A percentile compares a stretch with the other conserved stretches of the same genome.
These are phyloP conservation scores for Cephus pulcher DNA, from an alignment of 2,888 invertebrate species.

Conservation along the genomic window DNA sequence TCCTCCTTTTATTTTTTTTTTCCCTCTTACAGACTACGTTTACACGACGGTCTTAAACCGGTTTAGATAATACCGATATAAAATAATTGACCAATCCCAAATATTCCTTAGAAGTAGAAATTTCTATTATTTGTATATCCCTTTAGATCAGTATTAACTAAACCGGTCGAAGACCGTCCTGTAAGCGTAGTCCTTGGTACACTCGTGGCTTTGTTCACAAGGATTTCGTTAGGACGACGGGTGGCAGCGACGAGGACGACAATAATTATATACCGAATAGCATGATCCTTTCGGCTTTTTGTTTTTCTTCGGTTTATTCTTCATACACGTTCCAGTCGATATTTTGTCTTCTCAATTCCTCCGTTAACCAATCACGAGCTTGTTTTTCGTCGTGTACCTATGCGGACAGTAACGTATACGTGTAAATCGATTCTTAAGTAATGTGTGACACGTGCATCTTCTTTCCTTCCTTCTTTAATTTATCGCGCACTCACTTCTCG, in stretches of 20 bases:
- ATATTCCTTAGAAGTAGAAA: too few species aligned
- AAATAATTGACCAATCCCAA: too few species aligned
- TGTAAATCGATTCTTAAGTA: neutral
- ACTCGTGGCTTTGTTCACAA: neutral
- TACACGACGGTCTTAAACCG: too few species aligned
- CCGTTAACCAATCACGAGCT: slow-evolving; percentile 1
- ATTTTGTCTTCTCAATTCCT: neutral
- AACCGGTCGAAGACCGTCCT: too few species aligned
- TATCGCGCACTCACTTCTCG: slow-evolving; percentile 27
- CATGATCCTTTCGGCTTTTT: neutral
- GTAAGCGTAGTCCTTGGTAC: neutral
- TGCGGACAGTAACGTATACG: neutral
- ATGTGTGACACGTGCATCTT: slow-evolving; percentile 34
- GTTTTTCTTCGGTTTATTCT: neutral
- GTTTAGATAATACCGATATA: too few species aligned
- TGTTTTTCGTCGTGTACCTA: neutral
- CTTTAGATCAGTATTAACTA: too few species aligned
- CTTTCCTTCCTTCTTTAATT: slow-evolving; percentile 13
- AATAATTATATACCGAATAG: neutral
- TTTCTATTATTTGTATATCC: too few species aligned
- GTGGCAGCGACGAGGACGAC: neutral
- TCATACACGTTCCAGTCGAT: neutral
- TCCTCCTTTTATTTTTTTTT: neutral
- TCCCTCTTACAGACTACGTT: too few species aligned
- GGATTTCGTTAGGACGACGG: neutral